Evolutionary conservation across 2,113 vertebrate species (phyloP).

Genomic region (Melospiza georgiana): DNA sequence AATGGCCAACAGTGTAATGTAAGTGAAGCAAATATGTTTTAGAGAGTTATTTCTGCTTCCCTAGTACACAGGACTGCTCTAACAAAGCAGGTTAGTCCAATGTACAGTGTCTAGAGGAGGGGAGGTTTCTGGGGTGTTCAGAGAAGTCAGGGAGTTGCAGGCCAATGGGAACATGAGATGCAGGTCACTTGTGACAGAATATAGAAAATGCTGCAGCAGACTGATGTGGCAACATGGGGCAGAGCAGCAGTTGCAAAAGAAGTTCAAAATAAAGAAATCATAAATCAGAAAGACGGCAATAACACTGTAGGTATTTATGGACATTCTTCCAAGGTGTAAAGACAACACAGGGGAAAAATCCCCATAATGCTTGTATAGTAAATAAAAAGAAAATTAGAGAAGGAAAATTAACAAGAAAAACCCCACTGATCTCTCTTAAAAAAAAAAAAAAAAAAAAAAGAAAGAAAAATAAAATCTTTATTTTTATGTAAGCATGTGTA

Average conservation of each 20-base stretch:
- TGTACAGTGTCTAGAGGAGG: neutral
- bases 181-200: neutral
- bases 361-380: rapidly evolving
- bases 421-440: rapidly evolving
- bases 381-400: neutral
- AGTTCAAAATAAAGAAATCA: neutral
- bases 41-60: neutral
- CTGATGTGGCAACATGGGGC: neutral
- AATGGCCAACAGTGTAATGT: rapidly evolving
- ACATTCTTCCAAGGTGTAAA: neutral
- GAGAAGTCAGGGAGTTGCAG: neutral
- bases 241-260: neutral
- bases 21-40: neutral
- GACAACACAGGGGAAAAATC: neutral
- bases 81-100: neutral
- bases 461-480: neutral
- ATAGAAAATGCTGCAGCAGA: neutral
- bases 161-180: neutral
- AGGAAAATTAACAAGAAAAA: neutral
- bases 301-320: neutral
- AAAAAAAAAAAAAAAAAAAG: neutral
- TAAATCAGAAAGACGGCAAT: neutral
- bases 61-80: neutral
- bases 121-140: neutral
- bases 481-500: neutral